Conservation (phyloP, 2,888 invertebrate genomes). For the Taphrorychus bicolor region DNA sequence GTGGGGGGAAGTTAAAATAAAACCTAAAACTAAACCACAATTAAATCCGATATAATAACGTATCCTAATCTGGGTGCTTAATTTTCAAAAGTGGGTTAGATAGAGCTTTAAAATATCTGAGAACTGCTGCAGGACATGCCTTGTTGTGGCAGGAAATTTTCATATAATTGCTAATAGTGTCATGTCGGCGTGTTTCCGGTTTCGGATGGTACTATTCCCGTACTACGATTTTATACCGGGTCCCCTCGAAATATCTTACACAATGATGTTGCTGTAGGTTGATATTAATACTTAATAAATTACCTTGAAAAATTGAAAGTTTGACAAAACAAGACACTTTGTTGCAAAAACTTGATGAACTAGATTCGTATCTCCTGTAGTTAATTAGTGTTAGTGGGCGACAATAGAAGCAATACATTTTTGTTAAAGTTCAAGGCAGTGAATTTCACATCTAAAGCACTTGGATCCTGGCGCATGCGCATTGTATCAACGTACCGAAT, state of each 20-base stretch:
- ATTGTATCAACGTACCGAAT: no score
- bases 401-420: no score
- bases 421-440: no score
- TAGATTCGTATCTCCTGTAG: no score
- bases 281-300: neutral
- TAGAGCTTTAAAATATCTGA: neutral
- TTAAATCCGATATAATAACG: constrained; percentile 9
- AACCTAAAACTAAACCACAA: neutral
- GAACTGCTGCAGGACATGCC: constrained; percentile 55
- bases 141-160: constrained; percentile 59
- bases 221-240: neutral
- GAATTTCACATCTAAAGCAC: no score
- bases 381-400: no score
- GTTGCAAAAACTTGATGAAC: no score
- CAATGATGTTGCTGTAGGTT: neutral
- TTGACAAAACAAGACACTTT: neutral
- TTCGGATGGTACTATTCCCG: neutral
- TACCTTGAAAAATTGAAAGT: neutral
- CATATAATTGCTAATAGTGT: constrained; percentile 57
- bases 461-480: no score
- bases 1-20: constrained; percentile 17
- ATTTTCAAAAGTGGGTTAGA: neutral
- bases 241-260: neutral
- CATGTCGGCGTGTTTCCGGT: constrained; percentile 57
- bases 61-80: constrained; percentile 24